These are phyloP conservation scores for Trichosurus vulpecula DNA, from an alignment of 2,797 vertebrate genomes.

Conservation along the genomic window DNA sequence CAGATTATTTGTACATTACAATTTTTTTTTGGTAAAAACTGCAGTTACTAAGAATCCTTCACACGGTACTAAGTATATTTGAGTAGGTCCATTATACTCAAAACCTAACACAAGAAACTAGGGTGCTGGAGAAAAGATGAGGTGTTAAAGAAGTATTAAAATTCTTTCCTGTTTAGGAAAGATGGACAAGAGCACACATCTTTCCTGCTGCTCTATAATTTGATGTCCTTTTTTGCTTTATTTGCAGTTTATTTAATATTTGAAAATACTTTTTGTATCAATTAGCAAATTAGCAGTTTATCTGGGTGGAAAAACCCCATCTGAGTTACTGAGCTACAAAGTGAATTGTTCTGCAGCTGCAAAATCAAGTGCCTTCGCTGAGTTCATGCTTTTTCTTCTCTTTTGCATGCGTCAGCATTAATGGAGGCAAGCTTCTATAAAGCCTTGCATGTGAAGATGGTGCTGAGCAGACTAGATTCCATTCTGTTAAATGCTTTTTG, in stretches of 20 bases:
- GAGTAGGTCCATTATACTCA: not conserved
- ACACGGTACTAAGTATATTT: constrained; percentile 1
- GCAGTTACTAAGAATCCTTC: not conserved
- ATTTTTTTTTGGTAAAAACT: constrained; percentile 28
- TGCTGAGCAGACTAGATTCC: constrained; percentile 89
- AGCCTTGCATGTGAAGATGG: constrained; percentile 86
- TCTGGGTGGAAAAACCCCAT: constrained; percentile 76
- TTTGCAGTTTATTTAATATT: constrained; percentile 80
- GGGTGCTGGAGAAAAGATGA: not conserved
- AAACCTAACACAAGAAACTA: not conserved
- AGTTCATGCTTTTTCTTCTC: constrained; percentile 88
- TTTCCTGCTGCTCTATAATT: constrained; percentile 44
- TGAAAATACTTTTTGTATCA: constrained; percentile 79
- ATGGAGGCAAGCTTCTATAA: constrained; percentile 86
- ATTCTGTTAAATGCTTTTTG: constrained; percentile 87
- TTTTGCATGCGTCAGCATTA: constrained; percentile 90
- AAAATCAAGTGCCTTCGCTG: constrained; percentile 87
- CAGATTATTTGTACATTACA: constrained; percentile 17
- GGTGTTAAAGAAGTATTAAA: not conserved
- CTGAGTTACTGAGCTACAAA: constrained; percentile 83
- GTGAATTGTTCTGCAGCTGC: constrained; percentile 87
- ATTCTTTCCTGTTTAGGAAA: constrained; percentile 17
- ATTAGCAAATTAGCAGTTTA: constrained; percentile 83
- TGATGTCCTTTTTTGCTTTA: constrained; percentile 67
- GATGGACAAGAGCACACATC: constrained; percentile 1